A percentile compares a stretch with the other conserved stretches of the same genome.
Conservation (phyloP, 2,113 vertebrate genomes). For the Phyllostomus hastatus region DNA sequence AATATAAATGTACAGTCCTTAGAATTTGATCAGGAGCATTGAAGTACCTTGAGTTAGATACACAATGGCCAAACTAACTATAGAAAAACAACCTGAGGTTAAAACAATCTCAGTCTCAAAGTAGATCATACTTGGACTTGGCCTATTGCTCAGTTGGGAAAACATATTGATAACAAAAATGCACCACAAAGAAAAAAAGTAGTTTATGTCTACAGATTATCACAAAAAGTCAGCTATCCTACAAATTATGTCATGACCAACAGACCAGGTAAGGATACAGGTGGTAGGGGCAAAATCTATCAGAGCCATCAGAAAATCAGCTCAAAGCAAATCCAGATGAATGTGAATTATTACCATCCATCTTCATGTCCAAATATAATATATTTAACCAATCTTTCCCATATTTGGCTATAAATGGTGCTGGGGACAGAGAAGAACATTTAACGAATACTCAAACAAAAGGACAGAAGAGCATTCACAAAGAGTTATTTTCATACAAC, state of each 20-base stretch:
- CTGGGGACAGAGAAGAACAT: not conserved
- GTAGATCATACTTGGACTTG: not conserved
- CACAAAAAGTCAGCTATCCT: not conserved
- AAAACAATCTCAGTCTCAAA: not conserved
- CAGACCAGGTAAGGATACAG: not conserved
- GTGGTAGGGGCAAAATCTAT: not conserved
- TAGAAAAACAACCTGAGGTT: not conserved
- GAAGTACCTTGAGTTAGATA: not conserved
- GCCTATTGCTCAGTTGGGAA: not conserved
- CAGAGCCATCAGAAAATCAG: not conserved
- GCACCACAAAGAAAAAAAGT: not conserved
- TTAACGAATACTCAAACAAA: constrained; percentile 48
- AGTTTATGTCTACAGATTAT: not conserved
- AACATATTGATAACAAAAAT: not conserved
- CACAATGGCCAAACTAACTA: not conserved
- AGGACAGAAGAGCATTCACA: not conserved
- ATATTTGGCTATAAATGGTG: not conserved
- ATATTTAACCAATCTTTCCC: not conserved
- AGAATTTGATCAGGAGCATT: not conserved
- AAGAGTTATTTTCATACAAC: constrained; percentile 38
- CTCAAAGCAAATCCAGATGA: not conserved
- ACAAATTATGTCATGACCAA: not conserved
- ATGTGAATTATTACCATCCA: not conserved
- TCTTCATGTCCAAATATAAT: not conserved
- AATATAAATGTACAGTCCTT: not conserved